Percentiles rank a stretch among this genome's conserved stretches.
Conservation (phyloP, 2,113 vertebrate genomes). For the Pteruthius melanotis region DNA sequence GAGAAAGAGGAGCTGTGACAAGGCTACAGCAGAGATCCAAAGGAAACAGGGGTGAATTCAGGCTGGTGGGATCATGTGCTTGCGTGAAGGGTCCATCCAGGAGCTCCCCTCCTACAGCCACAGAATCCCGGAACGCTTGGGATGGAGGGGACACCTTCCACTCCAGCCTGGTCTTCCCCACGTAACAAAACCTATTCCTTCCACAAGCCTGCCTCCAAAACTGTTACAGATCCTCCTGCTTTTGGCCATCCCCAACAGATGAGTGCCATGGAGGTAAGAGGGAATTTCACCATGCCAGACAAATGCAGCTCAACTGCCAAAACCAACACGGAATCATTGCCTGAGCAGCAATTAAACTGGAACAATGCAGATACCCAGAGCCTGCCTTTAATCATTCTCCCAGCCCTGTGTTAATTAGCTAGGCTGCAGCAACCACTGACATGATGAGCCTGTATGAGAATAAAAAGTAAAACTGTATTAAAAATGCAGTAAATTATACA, state of each 20-base stretch:
- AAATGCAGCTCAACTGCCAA: conserved; percentile 18
- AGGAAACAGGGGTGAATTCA: not conserved
- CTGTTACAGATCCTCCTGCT: not conserved
- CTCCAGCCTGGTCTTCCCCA: not conserved
- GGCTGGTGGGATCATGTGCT: rapidly evolving
- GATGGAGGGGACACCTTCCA: not conserved
- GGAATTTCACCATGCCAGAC: not conserved
- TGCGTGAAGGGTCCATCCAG: not conserved
- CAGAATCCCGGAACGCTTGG: not conserved
- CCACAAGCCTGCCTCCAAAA: not conserved
- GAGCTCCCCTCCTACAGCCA: not conserved
- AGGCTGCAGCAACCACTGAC: not conserved
- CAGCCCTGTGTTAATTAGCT: conserved; percentile 7
- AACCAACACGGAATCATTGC: not conserved
- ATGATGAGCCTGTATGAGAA: not conserved
- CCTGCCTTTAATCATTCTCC: conserved; percentile 4
- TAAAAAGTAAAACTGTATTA: not conserved
- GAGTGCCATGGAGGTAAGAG: not conserved
- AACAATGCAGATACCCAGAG: not conserved
- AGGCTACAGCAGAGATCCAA: not conserved
- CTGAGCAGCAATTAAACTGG: conserved; percentile 18
- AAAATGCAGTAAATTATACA: conserved; percentile 38
- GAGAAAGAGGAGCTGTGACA: not conserved
- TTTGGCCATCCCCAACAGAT: not conserved
- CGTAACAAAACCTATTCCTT: not conserved